Evolutionary conservation across 2,888 invertebrate species (phyloP).

Genomic region (Ischnus inquisitorius): DNA sequence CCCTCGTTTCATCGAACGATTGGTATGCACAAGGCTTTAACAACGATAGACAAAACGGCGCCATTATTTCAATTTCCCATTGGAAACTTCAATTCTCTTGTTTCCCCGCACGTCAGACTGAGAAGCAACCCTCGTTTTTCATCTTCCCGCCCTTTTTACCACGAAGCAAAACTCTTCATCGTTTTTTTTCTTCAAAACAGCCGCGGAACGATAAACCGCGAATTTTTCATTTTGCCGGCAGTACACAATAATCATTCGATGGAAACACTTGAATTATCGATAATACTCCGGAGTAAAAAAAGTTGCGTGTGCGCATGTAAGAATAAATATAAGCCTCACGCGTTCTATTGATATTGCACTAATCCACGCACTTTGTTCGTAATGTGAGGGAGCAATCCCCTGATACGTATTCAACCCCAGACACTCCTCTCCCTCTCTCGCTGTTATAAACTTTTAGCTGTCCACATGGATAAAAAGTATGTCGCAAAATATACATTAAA

Average conservation of each 20-base stretch:
- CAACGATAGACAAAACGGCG: conserved; percentile 17
- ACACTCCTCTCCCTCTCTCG: background rate
- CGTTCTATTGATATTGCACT: background rate
- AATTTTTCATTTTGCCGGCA: background rate
- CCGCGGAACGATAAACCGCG: conserved; percentile 9
- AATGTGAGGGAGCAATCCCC: background rate
- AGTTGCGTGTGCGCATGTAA: background rate
- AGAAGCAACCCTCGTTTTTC: conserved; percentile 32
- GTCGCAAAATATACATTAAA: no score
- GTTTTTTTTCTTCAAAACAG: background rate
- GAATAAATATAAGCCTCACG: background rate
- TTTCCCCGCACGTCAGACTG: background rate
- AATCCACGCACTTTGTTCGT: background rate
- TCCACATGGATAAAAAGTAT: no score
- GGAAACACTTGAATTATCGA: conserved; percentile 6
- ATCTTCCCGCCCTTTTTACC: conserved; percentile 19
- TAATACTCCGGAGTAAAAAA: background rate
- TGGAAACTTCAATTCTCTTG: background rate
- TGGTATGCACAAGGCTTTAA: background rate
- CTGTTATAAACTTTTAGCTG: no score
- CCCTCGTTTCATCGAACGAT: background rate
- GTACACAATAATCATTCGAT: conserved; percentile 12
- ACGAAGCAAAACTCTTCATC: conserved; percentile 4
- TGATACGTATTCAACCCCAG: background rate
- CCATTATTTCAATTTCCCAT: background rate